phyloP scores from a whole-genome alignment of 2,888 invertebrate species.

The Limnephilus marmoratus region DNA sequence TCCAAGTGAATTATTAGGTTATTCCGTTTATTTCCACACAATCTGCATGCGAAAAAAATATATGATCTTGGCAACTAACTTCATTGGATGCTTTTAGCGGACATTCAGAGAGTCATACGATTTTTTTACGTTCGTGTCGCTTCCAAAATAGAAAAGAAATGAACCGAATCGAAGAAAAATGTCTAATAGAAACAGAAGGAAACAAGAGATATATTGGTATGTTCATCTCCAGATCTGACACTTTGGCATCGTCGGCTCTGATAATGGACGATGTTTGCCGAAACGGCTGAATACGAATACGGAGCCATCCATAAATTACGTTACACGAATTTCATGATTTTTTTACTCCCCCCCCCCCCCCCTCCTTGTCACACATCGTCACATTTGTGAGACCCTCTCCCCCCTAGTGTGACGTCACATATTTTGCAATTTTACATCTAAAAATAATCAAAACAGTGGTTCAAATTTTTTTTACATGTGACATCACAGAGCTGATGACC shows the following conservation, averaged over 20 bases:
- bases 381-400: too few species aligned
- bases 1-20: constrained; percentile 29
- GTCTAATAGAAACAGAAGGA: neutral
- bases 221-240: neutral
- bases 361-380: too few species aligned
- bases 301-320: too few species aligned
- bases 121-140: constrained; percentile 3
- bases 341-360: too few species aligned
- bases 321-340: too few species aligned
- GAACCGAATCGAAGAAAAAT: neutral
- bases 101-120: constrained; percentile 19
- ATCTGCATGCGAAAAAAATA: constrained; percentile 32
- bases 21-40: constrained; percentile 34
- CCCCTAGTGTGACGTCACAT: too few species aligned
- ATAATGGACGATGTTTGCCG: neutral
- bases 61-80: constrained; percentile 46
- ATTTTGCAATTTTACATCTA: too few species aligned
- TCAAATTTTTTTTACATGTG: too few species aligned
- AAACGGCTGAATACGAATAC: neutral
- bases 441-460: too few species aligned
- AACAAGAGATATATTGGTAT: neutral
- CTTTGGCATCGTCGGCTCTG: neutral
- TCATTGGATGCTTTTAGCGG: constrained; percentile 10
- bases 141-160: constrained; percentile 34
- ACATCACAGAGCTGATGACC: too few species aligned